Evolutionary conservation across 2,888 invertebrate species (phyloP), one percentile per base, ranked within the genome.

Genomic region (Ormyrus pomaceus): DNA sequence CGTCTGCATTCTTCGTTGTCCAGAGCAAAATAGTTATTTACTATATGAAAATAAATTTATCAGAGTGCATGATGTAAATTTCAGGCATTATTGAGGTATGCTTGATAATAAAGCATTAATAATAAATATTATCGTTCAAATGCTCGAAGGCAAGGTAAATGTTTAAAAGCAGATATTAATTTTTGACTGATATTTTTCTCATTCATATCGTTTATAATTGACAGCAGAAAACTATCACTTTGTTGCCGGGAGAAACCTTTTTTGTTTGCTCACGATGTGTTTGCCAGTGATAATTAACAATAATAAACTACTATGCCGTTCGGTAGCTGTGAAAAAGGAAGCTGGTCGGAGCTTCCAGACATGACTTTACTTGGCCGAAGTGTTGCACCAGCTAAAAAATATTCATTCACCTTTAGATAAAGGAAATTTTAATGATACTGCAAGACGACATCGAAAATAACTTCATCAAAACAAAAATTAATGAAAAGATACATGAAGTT

Each of bases 1-100:
- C 34, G 34, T 4, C 34, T 34, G 34, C 34, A 34, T 34, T 34
- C 4, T 34, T 34, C 4, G 34, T 34, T 34, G 0, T 34, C 34
- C 4, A 34, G 34, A 34, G 34, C 34, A 34, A 34, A 34, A 34
- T 34, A 34, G 34, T 4, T 34, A 34, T 34, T 34, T 34, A 34
- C 34, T 4, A 34, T 34, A 34, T 34, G 2, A 34, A 34, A 34
- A 34, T 46, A 6, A 5, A 50, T 46, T 59, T 70, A 77, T 70
- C 68, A 70, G 53, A 62, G 64, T 19, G 19, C 34, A 62, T 77
- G 77, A 77, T 77, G 77, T 56, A 77, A 77, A 77, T 70, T 77
- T 70, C 46, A 70, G 6, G 11, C 64, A 55, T n/a, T 77, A 53
- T 77, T 77, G 77, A 69, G 64, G 70, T 77, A 77, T 77, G 11